Conservation (phyloP, 2,797 vertebrate genomes). For the Saxicola maurus region DNA sequence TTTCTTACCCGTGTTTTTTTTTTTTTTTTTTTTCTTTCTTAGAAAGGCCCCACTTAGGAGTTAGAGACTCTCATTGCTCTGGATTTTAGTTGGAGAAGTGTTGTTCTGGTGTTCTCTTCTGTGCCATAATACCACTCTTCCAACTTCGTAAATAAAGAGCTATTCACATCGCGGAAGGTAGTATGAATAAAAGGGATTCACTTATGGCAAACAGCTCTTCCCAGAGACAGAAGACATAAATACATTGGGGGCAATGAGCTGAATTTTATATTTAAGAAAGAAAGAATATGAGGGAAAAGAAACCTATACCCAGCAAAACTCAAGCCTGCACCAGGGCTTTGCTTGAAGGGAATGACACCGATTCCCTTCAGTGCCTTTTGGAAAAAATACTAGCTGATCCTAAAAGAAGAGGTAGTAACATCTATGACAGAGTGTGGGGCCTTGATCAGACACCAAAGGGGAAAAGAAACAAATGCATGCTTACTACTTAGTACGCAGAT, state of each 20-base stretch:
- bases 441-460: not conserved
- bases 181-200: not conserved
- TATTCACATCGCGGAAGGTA: not conserved
- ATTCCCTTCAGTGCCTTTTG: constrained; percentile 9
- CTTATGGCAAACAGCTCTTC: not conserved
- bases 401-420: not conserved
- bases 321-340: not conserved
- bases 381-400: constrained; percentile 4
- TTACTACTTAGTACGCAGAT: constrained; percentile 2
- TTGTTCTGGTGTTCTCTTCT: constrained; percentile 4
- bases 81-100: constrained; percentile 30
- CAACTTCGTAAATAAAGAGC: constrained; percentile 43
- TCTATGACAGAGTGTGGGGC: not conserved
- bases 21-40: not conserved
- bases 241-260: not conserved
- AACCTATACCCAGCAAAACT: not conserved
- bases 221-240: not conserved
- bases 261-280: not conserved
- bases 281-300: not conserved
- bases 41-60: not conserved
- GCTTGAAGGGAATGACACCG: not conserved
- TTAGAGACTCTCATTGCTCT: not conserved
- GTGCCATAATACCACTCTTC: constrained; percentile 21
- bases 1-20: too few species aligned
- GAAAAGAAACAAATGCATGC: constrained; percentile 11